Base-by-base conservation (phyloP, 1,140 invertebrate species). In the Stegodyphus dumicola region DNA sequence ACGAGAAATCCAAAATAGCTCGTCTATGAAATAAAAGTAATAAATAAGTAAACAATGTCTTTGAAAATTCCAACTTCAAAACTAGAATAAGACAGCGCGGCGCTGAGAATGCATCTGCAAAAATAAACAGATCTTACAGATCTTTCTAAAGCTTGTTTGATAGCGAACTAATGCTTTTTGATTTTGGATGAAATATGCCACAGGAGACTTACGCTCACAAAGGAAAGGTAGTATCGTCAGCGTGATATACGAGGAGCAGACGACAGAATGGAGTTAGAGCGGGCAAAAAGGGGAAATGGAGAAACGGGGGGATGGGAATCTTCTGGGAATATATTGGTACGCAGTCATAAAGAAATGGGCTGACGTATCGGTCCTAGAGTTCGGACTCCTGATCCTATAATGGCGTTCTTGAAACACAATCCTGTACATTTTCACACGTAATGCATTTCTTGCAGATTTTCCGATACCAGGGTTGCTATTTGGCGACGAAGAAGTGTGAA, bases 381-480 rank as follows among this genome's bases (percentile, higher is more conserved):
- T 73, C 74, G 73, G 73, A 77, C 81, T 85, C 73, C 70, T 85
- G 81, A 85, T 85, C 81, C 81, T 85, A 85, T 85, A 85, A 85
- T 85, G 81, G 81, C 74, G 73, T 77, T 85, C 73, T 85, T 85
- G 81, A 85, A 85, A 85, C 74, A 85, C 81, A 85, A 85, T 85
- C 81, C 81, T 77, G 81, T 85, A 85, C 81, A 85, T 85, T 85
- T 85, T 85, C 81, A 77, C 81, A 85, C 81, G 81, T 85, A 85
- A 85, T 85, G 74, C 81, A 64, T 85, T 85, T 85, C 81, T 85
- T 85, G 81, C 81, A 85, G 81, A 85, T 85, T 85, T 85, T 77
- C 81, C 71, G 74, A 75, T 75, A 56, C 10, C 48, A 51, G 77
- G 80, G 70, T 83, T 80, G 54, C 53, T 53, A n/a, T 71, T 60